These are phyloP conservation scores for Salpingus planirostris DNA, from an alignment of 2,888 invertebrate genomes.

Conservation along the genomic window DNA sequence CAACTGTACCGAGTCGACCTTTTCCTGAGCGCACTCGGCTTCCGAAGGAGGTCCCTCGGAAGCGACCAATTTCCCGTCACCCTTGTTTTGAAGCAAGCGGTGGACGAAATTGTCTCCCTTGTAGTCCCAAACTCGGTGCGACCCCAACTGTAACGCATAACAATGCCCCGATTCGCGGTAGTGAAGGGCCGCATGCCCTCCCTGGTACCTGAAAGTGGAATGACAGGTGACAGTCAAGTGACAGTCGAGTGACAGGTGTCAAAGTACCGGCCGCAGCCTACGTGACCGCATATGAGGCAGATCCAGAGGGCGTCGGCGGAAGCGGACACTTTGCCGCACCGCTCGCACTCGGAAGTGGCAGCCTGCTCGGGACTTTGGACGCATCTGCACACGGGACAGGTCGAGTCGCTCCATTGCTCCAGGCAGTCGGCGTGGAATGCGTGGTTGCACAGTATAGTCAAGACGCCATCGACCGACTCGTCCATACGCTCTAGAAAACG, in stretches of 20 bases:
- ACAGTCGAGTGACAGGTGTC: too few relatives aligned
- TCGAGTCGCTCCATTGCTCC: conserved; percentile 93
- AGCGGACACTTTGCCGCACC: conserved; percentile 45
- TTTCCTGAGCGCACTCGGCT: conserved; percentile 58
- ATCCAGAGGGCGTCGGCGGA: conserved; percentile 89
- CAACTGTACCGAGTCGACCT: conserved; percentile 88
- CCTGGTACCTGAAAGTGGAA: conserved; percentile 49
- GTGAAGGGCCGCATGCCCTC: conserved; percentile 93
- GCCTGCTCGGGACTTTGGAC: conserved; percentile 51
- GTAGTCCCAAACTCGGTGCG: conserved; percentile 98
- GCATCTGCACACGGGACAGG: conserved; percentile 93
- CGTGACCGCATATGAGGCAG: conserved; percentile 95
- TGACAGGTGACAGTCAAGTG: too few relatives aligned
- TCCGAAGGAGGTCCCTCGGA: conserved; percentile 58
- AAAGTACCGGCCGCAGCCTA: conserved; percentile 76
- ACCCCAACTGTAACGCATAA: conserved; percentile 92
- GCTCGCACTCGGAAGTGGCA: conserved; percentile 51
- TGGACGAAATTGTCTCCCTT: conserved; percentile 97
- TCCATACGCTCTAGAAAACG: conserved; percentile 79
- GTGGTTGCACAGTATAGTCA: conserved; percentile 97
- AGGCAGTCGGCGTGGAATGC: conserved; percentile 94
- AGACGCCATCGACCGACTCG: conserved; percentile 94
- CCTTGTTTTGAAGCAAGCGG: conserved; percentile 90
- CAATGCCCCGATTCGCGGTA: conserved; percentile 94
- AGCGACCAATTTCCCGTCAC: conserved; percentile 91